These are phyloP conservation scores for Leucoma salicis DNA, from an alignment of 2,888 invertebrate genomes.

Conservation along the genomic window DNA sequence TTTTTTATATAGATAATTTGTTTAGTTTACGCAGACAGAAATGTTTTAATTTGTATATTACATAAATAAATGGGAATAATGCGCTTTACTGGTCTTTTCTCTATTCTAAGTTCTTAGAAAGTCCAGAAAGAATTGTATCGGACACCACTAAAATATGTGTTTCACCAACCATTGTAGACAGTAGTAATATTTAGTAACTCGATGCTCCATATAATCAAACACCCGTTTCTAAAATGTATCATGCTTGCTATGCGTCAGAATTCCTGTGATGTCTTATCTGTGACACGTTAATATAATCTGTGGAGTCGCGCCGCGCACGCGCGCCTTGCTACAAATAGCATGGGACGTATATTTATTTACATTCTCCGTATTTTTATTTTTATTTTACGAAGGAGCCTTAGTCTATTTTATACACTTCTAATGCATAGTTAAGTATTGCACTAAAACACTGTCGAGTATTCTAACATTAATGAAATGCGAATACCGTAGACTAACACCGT, in stretches of 20 bases:
- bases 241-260: conserved; percentile 15
- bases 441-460: no score
- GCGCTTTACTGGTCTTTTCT: no score
- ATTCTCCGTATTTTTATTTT: conserved; percentile 56
- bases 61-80: no score
- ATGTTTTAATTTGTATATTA: no score
- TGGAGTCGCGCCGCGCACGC: conserved; percentile 43
- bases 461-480: no score
- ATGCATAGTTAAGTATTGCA: background rate
- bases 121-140: no score
- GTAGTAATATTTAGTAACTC: background rate
- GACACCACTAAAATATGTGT: no score
- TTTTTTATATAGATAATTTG: no score
- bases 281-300: conserved; percentile 26
- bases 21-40: no score
- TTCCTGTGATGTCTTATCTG: conserved; percentile 35
- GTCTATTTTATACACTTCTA: conserved; percentile 1
- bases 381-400: conserved; percentile 37
- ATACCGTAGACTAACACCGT: no score
- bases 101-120: no score
- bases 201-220: conserved; percentile 1
- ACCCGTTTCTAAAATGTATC: conserved; percentile 9
- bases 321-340: conserved; percentile 66
- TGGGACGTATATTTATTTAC: conserved; percentile 62
- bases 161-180: no score